Percentiles rank a stretch among this genome's conserved stretches.
These are phyloP conservation scores for Chiloscyllium punctatum DNA, from an alignment of 2,797 vertebrate species.

Conservation along the genomic window DNA sequence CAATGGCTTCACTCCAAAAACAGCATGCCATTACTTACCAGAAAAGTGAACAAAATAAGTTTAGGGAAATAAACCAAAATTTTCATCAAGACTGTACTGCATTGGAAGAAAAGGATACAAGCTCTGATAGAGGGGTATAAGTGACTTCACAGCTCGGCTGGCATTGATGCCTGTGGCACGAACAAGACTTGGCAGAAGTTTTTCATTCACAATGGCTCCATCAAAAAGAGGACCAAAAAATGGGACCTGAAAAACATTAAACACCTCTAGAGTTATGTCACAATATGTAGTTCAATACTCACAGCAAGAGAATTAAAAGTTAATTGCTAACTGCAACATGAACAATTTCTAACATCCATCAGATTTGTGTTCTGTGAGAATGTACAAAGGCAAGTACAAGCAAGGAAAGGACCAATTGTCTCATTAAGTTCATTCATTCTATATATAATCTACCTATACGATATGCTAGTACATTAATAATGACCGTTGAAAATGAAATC, in stretches of 20 bases:
- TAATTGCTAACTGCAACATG: neutral
- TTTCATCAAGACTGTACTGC: neutral
- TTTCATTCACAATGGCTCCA: constrained; percentile 85
- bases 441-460: neutral
- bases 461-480: neutral
- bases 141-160: constrained; percentile 94
- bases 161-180: constrained; percentile 95
- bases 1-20: neutral
- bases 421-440: neutral
- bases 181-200: constrained; percentile 84
- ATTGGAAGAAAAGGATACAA: constrained; percentile 84
- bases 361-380: neutral
- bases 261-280: neutral
- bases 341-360: neutral
- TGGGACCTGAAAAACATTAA: constrained; percentile 69
- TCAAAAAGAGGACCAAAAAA: constrained; percentile 94
- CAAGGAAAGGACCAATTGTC: neutral
- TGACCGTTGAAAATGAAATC: neutral
- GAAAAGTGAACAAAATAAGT: neutral
- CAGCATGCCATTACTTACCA: neutral
- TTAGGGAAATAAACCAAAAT: constrained; percentile 1
- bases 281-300: neutral
- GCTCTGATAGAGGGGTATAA: constrained; percentile 94
- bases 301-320: neutral
- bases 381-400: neutral